Evolutionary conservation across 2,113 vertebrate species (phyloP).

Genomic region (Erythrocercus mccallii): DNA sequence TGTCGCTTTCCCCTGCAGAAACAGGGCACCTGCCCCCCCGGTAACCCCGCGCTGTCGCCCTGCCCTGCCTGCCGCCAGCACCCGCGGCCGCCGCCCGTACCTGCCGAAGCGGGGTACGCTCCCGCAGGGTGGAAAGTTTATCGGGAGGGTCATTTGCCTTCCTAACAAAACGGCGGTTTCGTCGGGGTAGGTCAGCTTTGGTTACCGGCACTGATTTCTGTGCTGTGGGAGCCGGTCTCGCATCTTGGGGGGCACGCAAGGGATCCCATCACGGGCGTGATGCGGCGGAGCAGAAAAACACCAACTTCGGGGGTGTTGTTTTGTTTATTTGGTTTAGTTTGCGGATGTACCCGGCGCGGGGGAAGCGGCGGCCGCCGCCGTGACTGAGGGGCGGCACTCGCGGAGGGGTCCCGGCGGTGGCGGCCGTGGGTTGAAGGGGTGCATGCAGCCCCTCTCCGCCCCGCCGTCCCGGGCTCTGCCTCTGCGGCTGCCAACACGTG

Average conservation of each 20-base stretch:
- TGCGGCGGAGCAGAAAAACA: not conserved
- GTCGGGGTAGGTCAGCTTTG: not conserved
- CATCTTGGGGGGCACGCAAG: not conserved
- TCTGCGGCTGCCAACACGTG: not conserved
- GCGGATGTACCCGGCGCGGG: too few relatives aligned
- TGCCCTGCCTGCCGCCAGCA: not conserved
- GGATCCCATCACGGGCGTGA: not conserved
- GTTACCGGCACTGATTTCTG: not conserved
- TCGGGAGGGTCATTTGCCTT: not conserved
- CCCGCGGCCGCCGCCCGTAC: not conserved
- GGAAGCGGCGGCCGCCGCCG: not conserved
- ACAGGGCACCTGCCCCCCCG: slow-evolving; percentile 40
- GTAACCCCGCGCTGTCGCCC: slow-evolving; percentile 41
- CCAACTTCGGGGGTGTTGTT: not conserved
- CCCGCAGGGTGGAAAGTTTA: not conserved
- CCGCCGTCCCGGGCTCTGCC: not conserved
- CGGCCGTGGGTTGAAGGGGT: not conserved
- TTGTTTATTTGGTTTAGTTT: not conserved
- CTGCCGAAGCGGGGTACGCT: not conserved
- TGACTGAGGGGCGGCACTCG: not conserved
- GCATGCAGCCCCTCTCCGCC: not conserved
- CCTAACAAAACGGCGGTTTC: not conserved
- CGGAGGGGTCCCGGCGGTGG: not conserved
- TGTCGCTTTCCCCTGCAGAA: slow-evolving; percentile 29
- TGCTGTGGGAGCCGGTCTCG: not conserved